Percentiles rank a stretch among this genome's conserved stretches.
These are phyloP conservation scores for Coenobita brevimanus DNA, from an alignment of 1,140 invertebrate genomes.

Conservation along the genomic window DNA sequence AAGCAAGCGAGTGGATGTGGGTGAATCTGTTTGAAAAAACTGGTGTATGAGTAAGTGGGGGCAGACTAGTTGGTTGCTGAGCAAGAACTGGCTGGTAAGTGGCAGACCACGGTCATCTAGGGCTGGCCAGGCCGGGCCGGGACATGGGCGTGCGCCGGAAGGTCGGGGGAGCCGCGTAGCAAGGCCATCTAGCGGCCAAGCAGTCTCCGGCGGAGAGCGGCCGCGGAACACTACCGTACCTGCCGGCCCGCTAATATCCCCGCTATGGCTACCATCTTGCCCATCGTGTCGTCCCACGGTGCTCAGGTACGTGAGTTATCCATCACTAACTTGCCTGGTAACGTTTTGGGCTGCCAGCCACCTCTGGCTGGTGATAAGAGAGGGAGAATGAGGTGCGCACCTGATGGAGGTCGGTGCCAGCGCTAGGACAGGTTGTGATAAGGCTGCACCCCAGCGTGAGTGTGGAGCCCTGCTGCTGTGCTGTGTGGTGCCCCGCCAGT, in stretches of 20 bases:
- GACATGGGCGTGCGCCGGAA: no score
- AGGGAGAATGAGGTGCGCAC: slow-evolving; percentile 35
- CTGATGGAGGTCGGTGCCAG: slow-evolving; percentile 26
- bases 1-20: no score
- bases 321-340: neutral
- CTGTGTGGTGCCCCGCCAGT: neutral
- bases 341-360: neutral
- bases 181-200: no score
- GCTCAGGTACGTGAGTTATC: slow-evolving; percentile 40
- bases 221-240: no score
- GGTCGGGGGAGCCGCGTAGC: no score
- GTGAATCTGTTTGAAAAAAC: no score
- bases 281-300: slow-evolving; percentile 31
- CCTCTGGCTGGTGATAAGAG: neutral
- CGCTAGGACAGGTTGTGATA: neutral
- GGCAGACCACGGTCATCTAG: no score
- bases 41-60: no score
- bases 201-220: no score
- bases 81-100: no score
- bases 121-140: no score
- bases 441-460: slow-evolving; percentile 4
- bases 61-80: no score
- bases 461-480: neutral
- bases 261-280: slow-evolving; percentile 40
- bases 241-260: slow-evolving; percentile 38